These are phyloP conservation scores for Struthidea cinerea DNA, from an alignment of 2,113 vertebrate species.

Conservation along the genomic window DNA sequence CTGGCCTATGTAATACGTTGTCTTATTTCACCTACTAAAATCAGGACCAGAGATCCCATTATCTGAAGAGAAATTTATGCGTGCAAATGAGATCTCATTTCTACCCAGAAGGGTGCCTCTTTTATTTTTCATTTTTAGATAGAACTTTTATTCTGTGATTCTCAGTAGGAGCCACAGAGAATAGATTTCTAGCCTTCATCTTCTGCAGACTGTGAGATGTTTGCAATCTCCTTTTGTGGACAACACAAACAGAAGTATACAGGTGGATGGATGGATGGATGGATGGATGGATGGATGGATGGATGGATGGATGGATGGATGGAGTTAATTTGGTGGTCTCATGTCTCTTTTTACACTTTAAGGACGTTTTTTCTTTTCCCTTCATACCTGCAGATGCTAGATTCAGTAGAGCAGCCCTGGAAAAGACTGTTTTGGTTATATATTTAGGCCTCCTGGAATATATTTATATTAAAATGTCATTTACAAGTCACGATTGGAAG, in stretches of 20 bases:
- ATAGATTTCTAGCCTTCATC: neutral
- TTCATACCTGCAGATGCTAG: neutral
- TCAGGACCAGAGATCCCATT: neutral
- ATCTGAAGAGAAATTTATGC: neutral
- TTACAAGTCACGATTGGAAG: neutral
- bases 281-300: neutral
- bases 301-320: neutral
- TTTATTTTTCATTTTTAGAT: neutral
- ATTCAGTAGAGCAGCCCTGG: neutral
- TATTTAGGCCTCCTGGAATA: neutral
- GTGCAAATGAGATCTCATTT: rapidly evolving
- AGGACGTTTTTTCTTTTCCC: neutral
- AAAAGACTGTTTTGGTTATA: neutral
- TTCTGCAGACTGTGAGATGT: neutral
- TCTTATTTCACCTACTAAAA: neutral
- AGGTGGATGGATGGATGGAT: neutral
- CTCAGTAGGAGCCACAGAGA: neutral
- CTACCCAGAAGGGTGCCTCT: neutral
- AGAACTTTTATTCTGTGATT: neutral
- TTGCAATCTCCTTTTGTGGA: neutral
- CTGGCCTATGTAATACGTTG: neutral
- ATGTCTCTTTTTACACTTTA: neutral
- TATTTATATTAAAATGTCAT: neutral
- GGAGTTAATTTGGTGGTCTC: neutral
- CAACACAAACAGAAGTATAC: neutral